Base-by-base conservation (phyloP, 2,113 vertebrate species). In the Thamnophis sirtalis region DNA sequence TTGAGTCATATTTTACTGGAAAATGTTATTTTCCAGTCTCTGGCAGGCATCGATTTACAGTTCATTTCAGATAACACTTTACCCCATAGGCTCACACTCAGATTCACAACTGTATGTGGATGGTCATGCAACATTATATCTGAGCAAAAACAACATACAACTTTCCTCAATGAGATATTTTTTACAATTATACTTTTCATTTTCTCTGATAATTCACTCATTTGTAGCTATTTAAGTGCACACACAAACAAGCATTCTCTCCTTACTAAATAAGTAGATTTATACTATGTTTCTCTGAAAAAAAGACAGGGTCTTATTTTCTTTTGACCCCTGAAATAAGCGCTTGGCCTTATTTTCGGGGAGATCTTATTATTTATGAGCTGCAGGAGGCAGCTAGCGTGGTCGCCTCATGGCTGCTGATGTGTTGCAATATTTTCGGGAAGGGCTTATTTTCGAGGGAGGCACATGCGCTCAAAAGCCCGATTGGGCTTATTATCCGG, bases 1-100 rank as follows among this genome's bases (percentile, higher is more conserved):
- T 88, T 92, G n/a, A 89, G 43, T 53, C 38, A 86, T 89, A 92
- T 60, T 91, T 92, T 58, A 86, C 55, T 63, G 26, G 54, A 89
- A 92, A 89, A 60, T 63, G 48, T 86, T 89, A 50, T 58, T 92
- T 51, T 63, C 73, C 9, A 51, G 21, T 26, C n/a, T 86, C n/a
- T 89, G 55, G 56, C 24, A 53, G 55, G 73, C 55, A 92, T n/a
- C 85, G 21, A 60, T 89, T 89, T 80, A 85, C 13, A 86, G 33
- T 84, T 89, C 26, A 38, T 60, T n/a, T 73, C 88, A 33, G 54
- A 48, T 38, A 60, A 55, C 28, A 38, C 55, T 43, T 60, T 51
- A 50, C 28, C 86, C 86, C 3, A 48, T 53, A 68, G 90, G 51
- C 58, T 84, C 1, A 28, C 15, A 51, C 43, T 51, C 49, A 88